Percentiles rank a stretch among this genome's conserved stretches.
Evolutionary conservation across 2,888 invertebrate genomes (phyloP).

Genomic region (Erebia epiphron): DNA sequence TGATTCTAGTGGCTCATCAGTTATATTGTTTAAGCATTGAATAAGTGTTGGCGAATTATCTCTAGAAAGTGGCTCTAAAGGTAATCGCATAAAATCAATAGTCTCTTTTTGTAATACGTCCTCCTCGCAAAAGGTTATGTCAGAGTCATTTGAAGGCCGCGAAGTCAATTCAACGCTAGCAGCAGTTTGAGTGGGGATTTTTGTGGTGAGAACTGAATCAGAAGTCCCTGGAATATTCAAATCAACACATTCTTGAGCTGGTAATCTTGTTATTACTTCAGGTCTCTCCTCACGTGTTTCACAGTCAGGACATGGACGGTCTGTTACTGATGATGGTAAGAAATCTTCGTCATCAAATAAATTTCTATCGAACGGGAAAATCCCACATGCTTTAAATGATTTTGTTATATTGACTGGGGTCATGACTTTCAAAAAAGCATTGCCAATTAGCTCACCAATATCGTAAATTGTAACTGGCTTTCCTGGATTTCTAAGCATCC

Average conservation of each 20-base stretch:
- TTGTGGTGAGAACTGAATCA: constrained; percentile 5
- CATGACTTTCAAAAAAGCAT: background rate
- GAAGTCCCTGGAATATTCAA: constrained; percentile 1
- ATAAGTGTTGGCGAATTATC: constrained; percentile 6
- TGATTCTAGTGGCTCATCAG: constrained; percentile 6
- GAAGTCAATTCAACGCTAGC: constrained; percentile 2
- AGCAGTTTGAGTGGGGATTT: constrained; percentile 1
- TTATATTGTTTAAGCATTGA: background rate
- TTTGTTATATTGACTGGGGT: background rate
- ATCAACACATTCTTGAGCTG: constrained; percentile 1
- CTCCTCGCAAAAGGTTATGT: constrained; percentile 3
- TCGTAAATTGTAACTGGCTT: background rate
- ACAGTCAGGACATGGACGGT: background rate
- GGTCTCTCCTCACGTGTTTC: background rate
- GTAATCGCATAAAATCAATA: background rate
- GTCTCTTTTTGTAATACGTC: constrained; percentile 1
- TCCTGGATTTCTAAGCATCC: constrained; percentile 3
- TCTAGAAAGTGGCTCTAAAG: constrained; percentile 4
- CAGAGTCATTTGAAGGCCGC: constrained; percentile 4
- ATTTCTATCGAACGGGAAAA: background rate
- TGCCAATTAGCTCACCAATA: background rate
- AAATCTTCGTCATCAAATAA: no score
- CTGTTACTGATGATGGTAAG: background rate
- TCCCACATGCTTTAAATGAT: background rate
- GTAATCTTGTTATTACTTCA: background rate